Conservation (phyloP, 2,888 invertebrate genomes). For the Ochropleura leucogaster region DNA sequence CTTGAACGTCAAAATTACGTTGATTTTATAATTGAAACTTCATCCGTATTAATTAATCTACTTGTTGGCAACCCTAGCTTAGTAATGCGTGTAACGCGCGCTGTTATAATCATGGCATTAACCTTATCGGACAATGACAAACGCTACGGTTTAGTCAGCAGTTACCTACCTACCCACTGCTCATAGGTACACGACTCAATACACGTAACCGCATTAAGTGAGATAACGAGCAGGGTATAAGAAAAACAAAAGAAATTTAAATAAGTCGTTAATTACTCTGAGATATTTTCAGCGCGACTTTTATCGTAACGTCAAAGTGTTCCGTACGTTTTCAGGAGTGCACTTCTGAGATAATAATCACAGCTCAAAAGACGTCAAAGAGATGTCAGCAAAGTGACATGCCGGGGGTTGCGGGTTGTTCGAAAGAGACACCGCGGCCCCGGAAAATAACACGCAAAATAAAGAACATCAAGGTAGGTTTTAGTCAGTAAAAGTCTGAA, state of each 20-base stretch:
- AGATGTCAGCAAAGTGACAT: too few species aligned
- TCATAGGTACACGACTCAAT: constrained; percentile 23
- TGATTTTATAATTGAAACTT: too few species aligned
- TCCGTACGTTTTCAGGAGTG: too few species aligned
- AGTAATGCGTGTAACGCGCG: constrained; percentile 41
- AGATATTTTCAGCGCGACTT: neutral
- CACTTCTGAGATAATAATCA: neutral
- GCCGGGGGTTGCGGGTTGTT: too few species aligned
- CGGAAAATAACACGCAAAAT: too few species aligned
- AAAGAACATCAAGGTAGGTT: too few species aligned
- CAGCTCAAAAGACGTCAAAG: too few species aligned
- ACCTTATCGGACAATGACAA: constrained; percentile 67
- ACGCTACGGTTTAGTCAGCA: constrained; percentile 45
- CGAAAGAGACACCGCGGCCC: too few species aligned
- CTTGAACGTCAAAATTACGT: too few species aligned
- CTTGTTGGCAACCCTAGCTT: constrained; percentile 36
- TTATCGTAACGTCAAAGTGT: neutral
- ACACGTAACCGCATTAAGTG: constrained; percentile 41
- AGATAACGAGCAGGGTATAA: constrained; percentile 42
- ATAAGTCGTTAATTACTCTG: neutral
- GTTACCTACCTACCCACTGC: constrained; percentile 7
- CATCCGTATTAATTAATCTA: too few species aligned
- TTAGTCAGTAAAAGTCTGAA: too few species aligned
- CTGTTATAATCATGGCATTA: constrained; percentile 64
- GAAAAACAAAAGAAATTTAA: constrained; percentile 3